A percentile compares a stretch with the other conserved stretches of the same genome.
These are phyloP conservation scores for Apus apus DNA, from an alignment of 2,113 vertebrate species.

Conservation along the genomic window DNA sequence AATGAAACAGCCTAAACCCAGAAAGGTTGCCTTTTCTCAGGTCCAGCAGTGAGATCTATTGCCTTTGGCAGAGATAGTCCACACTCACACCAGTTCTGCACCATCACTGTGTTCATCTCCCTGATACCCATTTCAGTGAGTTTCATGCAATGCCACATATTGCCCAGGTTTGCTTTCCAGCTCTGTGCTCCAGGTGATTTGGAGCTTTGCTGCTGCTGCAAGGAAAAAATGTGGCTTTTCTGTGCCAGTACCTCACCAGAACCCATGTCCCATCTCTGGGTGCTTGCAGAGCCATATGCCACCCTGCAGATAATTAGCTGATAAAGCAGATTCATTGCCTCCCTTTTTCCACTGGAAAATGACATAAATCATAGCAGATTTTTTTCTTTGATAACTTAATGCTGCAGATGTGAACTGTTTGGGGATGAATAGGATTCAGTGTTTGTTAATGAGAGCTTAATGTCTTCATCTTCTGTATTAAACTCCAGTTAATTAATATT, in stretches of 20 bases:
- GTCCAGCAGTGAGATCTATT: too few relatives aligned
- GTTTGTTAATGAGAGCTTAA: slow-evolving; percentile 71
- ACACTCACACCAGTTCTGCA: background rate
- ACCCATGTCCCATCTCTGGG: background rate
- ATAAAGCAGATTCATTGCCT: slow-evolving; percentile 23
- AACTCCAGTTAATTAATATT: slow-evolving; percentile 74
- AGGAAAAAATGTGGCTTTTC: background rate
- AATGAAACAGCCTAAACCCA: background rate
- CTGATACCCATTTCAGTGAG: accelerated
- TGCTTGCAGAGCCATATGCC: background rate
- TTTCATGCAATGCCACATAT: accelerated
- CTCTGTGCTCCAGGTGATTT: background rate
- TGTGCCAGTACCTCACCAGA: background rate
- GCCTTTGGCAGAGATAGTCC: background rate
- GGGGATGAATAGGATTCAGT: slow-evolving; percentile 42
- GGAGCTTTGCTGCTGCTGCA: background rate
- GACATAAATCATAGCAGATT: background rate
- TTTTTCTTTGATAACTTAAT: slow-evolving; percentile 36
- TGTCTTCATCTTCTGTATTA: slow-evolving; percentile 70
- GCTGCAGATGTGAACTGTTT: slow-evolving; percentile 34
- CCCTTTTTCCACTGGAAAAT: background rate
- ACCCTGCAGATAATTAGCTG: slow-evolving; percentile 18
- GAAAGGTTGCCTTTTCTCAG: background rate
- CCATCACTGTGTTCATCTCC: accelerated
- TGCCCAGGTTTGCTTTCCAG: background rate